Base-by-base conservation (phyloP, 1,140 invertebrate species). In the Eupeodes corollae region DNA sequence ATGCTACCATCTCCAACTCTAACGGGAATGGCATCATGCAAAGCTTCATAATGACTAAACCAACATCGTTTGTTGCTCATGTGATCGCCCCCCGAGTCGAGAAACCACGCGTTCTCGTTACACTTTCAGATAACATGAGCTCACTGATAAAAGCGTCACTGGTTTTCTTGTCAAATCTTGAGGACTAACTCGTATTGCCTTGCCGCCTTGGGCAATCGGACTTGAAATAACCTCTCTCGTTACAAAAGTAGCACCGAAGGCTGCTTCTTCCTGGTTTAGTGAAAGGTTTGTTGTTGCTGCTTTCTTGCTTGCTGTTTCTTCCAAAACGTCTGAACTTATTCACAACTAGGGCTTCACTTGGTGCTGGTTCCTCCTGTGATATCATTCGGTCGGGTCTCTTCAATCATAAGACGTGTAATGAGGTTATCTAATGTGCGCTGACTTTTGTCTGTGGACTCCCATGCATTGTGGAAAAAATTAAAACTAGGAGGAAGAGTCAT, bases 401-500 rank as follows among this genome's bases (percentile, higher is more conserved):
- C 49, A 34, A 53, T 54, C n/a, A 57, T 37, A 10, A 61, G 43
- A 15, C 59, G 47, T 18, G 51, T 37, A 12, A 39, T 47, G 31
- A 61, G 40, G 38, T 56, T 51, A 12, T 52, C 44, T 2, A 58
- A 12, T 1, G 47, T 63, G 32, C 54, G 57, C 39, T 58, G 30
- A 11, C 49, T 46, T 31, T 14, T 18, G 18, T 50, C 54, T 41
- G 51, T 51, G 12, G 49, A 51, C 31, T 59, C 56, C 52, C 59
- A 59, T 34, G 59, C 52, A n/a, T 47, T 47, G n/a, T 47, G 21
- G 41, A 61, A 61, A 51, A 58, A 52, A 42, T 50, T 55, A 12
- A 52, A 64, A 1, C 15, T 15, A 10, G 44, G 37, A 5, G 61
- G 63, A n/a, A 67, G 41, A 11, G 56, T 49, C 52, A 61, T 59